Percentiles rank a stretch among this genome's conserved stretches.
Conservation (phyloP, 1,140 invertebrate species). For the Acromyrmex heyeri region DNA sequence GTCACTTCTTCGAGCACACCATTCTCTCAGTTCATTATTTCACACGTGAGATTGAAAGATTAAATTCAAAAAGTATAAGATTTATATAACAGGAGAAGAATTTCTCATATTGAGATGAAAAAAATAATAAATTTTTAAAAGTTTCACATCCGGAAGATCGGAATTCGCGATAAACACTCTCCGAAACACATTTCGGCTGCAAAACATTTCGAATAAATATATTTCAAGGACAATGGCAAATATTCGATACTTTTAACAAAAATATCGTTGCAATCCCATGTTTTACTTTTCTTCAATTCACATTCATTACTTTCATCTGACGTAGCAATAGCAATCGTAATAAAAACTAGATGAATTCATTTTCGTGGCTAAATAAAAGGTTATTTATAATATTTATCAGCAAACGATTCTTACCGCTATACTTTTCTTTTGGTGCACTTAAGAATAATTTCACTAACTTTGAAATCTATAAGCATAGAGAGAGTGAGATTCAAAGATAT, state of each 20-base stretch:
- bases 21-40: conserved; percentile 9
- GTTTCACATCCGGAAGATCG: background rate
- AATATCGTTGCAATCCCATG: background rate
- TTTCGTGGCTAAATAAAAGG: background rate
- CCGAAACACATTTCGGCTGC: background rate
- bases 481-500: background rate
- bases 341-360: conserved; percentile 3
- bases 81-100: background rate
- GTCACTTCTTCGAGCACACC: background rate
- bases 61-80: background rate
- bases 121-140: conserved; percentile 37
- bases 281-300: conserved; percentile 9
- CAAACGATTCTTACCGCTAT: conserved; percentile 2
- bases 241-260: conserved; percentile 17
- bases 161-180: background rate
- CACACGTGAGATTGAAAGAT: background rate
- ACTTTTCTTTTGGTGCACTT: conserved; percentile 17
- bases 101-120: conserved; percentile 34
- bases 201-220: background rate
- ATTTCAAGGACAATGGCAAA: background rate
- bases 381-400: conserved; percentile 17
- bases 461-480: background rate
- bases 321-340: conserved; percentile 7
- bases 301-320: background rate
- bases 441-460: background rate